Percentiles rank a stretch among this genome's conserved stretches.
Conservation (phyloP, 2,113 vertebrate species). For the Hyperoodon ampullatus region DNA sequence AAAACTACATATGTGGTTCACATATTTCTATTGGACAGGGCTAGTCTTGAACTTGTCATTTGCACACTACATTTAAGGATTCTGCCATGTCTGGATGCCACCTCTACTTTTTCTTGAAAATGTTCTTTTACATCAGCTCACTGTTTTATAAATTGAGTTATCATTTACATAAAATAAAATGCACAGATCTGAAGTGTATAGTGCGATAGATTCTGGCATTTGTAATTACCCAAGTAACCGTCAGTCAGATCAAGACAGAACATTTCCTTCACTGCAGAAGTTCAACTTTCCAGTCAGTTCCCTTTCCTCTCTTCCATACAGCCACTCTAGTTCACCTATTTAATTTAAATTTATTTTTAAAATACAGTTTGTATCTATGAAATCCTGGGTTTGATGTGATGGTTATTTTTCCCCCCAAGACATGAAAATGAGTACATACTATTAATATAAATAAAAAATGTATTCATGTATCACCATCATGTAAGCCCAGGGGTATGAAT, state of each 20-base stretch:
- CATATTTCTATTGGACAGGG: background rate
- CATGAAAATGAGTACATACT: background rate
- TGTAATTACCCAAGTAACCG: slow-evolving; percentile 4
- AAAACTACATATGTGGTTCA: background rate
- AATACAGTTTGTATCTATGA: slow-evolving; percentile 23
- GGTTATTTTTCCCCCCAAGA: background rate
- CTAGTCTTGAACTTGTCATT: slow-evolving; percentile 36
- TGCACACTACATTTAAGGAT: background rate
- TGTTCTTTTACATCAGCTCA: background rate
- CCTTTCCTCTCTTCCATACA: background rate
- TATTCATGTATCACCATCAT: background rate
- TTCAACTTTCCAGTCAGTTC: background rate
- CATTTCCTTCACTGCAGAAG: background rate
- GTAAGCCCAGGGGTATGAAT: background rate
- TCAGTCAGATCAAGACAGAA: background rate
- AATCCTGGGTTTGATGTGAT: slow-evolving; percentile 2
- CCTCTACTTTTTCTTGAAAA: slow-evolving; percentile 8
- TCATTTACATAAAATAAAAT: background rate
- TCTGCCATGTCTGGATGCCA: background rate
- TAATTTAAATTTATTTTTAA: slow-evolving; percentile 47
- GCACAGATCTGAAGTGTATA: background rate
- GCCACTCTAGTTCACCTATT: background rate
- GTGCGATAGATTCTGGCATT: background rate
- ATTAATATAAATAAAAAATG: background rate
- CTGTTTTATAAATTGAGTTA: background rate